Evolutionary conservation across 2,888 invertebrate genomes (phyloP), one percentile per base, ranked within the genome.

Genomic region (Drosophila cognata): DNA sequence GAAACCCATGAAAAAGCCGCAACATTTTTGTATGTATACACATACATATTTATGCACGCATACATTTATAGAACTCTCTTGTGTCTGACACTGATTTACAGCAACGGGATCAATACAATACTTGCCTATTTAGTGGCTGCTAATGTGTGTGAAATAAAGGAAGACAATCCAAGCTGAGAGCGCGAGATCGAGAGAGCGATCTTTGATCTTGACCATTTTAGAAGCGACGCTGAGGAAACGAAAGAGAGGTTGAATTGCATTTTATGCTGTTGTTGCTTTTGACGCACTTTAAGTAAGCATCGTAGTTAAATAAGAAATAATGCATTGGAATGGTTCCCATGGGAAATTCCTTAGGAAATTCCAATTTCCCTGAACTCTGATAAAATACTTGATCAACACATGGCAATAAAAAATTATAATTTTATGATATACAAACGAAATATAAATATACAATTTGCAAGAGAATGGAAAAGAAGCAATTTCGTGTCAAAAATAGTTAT

Each of bases 391-490:
- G 7, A 25, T 46, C 25, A 25, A 25, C 25, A 46, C 4, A 46
- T 16, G 4, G 25, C 46, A 21, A 11, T 11, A 21, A 21, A 21
- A 21, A 11, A 11, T 10, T 0, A n/a, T 0, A 0, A 11, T 5
- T 41, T 41, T 21, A 5, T 43, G n/a, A 43, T 21, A 43, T 43
- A 43, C 11, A 21, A 43, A 43, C 41, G n/a, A 41, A 41, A n/a
- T 41, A 41, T 41, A 18, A 48, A 16, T 18, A 38, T 4, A 18
- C 18, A 25, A 43, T n/a, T n/a, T 35, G 48, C 33, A 21, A 56
- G 11, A 36, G 46, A 59, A 66, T 48, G 8, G 36, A 53, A 41
- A 50, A 33, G 8, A 52, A 41, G 16, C 38, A 43, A 70, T 53
- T 48, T 59, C 41, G 51, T 36, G 38, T 58, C 31, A 16, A 48